These are phyloP conservation scores for Leiothrix lutea DNA, from an alignment of 2,113 vertebrate species.

Conservation along the genomic window DNA sequence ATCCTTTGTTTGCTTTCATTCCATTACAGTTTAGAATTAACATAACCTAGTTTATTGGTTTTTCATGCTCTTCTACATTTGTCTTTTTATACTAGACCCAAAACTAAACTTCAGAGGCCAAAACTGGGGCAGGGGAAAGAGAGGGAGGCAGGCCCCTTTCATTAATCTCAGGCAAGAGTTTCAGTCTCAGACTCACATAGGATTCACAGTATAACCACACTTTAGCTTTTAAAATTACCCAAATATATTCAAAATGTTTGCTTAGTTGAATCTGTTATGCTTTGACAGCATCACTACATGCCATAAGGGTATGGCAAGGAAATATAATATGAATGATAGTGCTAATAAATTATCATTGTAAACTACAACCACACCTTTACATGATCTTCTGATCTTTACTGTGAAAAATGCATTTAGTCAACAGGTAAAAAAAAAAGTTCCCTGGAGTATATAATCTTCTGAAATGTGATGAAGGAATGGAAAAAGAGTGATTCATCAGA, in stretches of 20 bases:
- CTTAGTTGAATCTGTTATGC: neutral
- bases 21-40: neutral
- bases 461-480: neutral
- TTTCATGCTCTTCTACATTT: neutral
- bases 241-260: neutral
- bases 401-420: neutral
- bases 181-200: neutral
- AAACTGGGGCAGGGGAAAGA: rapidly evolving
- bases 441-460: neutral
- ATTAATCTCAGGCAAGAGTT: neutral
- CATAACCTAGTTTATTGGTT: neutral
- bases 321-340: neutral
- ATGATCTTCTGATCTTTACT: neutral
- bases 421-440: neutral
- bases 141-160: neutral
- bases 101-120: neutral
- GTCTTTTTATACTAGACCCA: neutral
- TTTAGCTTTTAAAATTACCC: neutral
- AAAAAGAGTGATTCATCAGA: neutral
- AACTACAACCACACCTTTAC: neutral
- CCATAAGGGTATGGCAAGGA: neutral
- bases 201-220: neutral
- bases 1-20: neutral
- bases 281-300: neutral
- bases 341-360: neutral